Evolutionary conservation across 2,888 invertebrate species (phyloP).

Genomic region (Helleia helle): DNA sequence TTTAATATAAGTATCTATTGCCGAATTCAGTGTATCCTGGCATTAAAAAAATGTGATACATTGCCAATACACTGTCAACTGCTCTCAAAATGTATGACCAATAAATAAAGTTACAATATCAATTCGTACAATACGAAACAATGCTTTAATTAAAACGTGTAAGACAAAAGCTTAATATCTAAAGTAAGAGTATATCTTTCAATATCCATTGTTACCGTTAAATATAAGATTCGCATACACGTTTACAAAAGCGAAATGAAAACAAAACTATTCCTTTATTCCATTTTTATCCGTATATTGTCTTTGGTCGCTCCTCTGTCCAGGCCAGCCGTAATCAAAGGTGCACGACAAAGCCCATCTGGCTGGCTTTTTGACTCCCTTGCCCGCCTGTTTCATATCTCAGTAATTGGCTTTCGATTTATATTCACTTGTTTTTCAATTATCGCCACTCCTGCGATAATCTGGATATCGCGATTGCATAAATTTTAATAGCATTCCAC

Average conservation of each 20-base stretch:
- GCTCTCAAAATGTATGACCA: no score
- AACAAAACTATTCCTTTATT: conserved; percentile 33
- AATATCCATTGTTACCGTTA: conserved; percentile 17
- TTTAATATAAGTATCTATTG: no score
- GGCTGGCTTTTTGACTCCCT: conserved; percentile 53
- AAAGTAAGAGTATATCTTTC: conserved; percentile 14
- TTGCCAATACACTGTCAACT: no score
- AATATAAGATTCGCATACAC: conserved; percentile 23
- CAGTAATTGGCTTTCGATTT: conserved; percentile 66
- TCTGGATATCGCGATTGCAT: conserved; percentile 11
- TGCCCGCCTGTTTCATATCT: conserved; percentile 49
- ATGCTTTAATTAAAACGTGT: not conserved
- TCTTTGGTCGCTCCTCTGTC: conserved; percentile 28
- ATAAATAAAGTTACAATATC: no score
- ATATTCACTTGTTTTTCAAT: conserved; percentile 28
- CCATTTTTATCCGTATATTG: conserved; percentile 33
- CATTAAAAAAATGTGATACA: no score
- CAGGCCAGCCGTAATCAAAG: conserved; percentile 58
- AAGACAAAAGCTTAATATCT: conserved; percentile 9
- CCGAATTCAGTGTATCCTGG: no score
- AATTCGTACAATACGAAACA: conserved; percentile 2
- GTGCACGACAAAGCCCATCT: conserved; percentile 60
- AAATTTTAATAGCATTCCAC: conserved; percentile 5
- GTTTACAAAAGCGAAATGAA: conserved; percentile 24
- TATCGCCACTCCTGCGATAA: conserved; percentile 15